Conservation (phyloP, 2,113 vertebrate species). For the Xenopus laevis region DNA sequence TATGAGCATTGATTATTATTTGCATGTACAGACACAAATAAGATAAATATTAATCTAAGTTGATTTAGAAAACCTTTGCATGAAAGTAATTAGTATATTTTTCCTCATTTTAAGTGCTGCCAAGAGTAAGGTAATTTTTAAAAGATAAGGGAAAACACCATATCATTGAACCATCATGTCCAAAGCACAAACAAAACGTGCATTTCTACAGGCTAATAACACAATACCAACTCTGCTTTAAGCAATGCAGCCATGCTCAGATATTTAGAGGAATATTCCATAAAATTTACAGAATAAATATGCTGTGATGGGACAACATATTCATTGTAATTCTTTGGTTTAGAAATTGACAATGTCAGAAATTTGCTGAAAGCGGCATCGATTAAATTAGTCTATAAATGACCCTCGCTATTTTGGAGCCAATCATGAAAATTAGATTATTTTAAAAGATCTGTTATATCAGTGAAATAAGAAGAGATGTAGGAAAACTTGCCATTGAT, state of each 20-base stretch:
- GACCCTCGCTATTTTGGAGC: background rate
- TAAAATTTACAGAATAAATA: background rate
- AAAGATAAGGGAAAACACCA: background rate
- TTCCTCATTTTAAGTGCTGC: background rate
- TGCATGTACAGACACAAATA: background rate
- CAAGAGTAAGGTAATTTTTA: background rate
- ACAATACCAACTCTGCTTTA: background rate
- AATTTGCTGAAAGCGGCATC: background rate
- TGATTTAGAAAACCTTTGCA: background rate
- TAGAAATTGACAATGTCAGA: background rate
- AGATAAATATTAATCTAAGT: background rate
- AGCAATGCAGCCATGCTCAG: background rate
- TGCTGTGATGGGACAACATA: background rate
- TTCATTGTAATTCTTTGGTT: background rate
- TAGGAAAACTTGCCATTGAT: background rate
- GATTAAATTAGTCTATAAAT: background rate
- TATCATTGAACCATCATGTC: background rate
- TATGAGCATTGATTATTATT: background rate
- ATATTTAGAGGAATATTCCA: background rate
- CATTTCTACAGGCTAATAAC: background rate
- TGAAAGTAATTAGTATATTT: no score
- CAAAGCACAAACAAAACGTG: background rate
- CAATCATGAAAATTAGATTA: conserved; percentile 2
- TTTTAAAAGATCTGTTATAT: background rate
- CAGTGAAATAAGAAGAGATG: background rate